Percentiles rank a stretch among this genome's conserved stretches.
phyloP scores from a whole-genome alignment of 2,113 vertebrate species.

The Zosterops pallidus region DNA sequence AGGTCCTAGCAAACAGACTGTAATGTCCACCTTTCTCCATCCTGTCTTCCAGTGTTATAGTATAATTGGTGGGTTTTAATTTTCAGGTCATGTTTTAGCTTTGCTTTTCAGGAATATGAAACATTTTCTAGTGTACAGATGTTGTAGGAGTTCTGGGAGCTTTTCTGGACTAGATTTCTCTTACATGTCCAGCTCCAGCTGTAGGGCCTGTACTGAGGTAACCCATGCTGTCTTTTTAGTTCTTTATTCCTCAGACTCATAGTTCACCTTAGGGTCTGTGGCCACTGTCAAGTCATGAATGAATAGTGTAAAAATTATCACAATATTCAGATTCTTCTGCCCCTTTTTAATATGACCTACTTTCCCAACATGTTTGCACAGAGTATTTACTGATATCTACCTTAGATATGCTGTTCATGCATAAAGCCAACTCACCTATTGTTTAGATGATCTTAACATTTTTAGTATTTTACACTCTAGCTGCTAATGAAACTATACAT shows the following conservation, averaged over 20 bases:
- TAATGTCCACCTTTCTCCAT: not conserved
- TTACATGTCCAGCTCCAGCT: not conserved
- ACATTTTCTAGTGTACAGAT: not conserved
- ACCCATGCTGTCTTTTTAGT: not conserved
- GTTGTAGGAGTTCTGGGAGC: not conserved
- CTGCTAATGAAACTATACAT: not conserved
- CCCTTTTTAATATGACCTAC: not conserved
- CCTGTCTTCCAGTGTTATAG: not conserved
- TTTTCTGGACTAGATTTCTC: not conserved
- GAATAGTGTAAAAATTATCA: not conserved
- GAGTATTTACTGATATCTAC: not conserved
- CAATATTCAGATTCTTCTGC: not conserved
- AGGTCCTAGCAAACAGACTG: not conserved
- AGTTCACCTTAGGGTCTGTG: not conserved
- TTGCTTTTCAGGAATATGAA: not conserved
- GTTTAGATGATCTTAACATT: not conserved
- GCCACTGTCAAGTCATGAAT: not conserved
- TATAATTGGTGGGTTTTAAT: not conserved
- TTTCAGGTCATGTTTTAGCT: not conserved
- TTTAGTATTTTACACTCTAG: not conserved
- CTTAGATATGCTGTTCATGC: not conserved
- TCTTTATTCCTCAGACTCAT: not conserved
- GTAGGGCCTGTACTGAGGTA: not conserved
- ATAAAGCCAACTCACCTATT: not conserved
- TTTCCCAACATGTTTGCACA: not conserved